phyloP scores from a whole-genome alignment of 2,888 invertebrate species.

The Synergus gifuensis region DNA sequence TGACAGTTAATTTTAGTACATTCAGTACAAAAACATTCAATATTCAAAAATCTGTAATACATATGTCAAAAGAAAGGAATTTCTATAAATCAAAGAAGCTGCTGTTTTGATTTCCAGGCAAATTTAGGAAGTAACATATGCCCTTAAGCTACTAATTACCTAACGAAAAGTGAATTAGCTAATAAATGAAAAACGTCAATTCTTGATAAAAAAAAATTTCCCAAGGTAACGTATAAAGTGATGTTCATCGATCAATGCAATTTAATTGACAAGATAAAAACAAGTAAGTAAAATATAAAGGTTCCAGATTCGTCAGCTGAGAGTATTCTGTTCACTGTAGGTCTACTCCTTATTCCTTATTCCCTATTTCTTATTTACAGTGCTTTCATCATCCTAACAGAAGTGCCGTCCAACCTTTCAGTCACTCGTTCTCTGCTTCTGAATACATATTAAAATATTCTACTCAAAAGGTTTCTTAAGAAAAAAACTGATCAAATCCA shows the following conservation, averaged over 20 bases:
- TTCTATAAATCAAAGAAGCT: too few species aligned
- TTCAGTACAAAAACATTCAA: too few species aligned
- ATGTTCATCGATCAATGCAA: slow-evolving; percentile 30
- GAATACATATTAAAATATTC: slow-evolving; percentile 34
- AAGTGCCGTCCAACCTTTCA: slow-evolving; percentile 38
- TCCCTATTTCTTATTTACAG: slow-evolving; percentile 40
- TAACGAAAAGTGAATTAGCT: background rate
- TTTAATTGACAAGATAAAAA: slow-evolving; percentile 35
- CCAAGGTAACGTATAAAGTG: slow-evolving; percentile 21
- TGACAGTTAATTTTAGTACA: background rate
- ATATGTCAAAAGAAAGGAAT: too few species aligned
- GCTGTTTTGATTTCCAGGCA: too few species aligned
- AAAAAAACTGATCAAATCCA: slow-evolving; percentile 27
- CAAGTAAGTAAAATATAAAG: slow-evolving; percentile 1
- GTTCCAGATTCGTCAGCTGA: slow-evolving; percentile 30
- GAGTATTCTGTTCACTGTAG: slow-evolving; percentile 34
- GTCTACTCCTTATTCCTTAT: slow-evolving; percentile 41
- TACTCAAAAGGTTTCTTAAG: slow-evolving; percentile 10
- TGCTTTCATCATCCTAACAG: slow-evolving; percentile 40
- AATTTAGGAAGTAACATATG: too few species aligned
- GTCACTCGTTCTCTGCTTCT: slow-evolving; percentile 27
- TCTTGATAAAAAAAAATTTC: background rate
- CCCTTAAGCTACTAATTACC: too few species aligned
- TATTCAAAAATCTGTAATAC: too few species aligned
- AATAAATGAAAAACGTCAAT: background rate